phyloP scores from a whole-genome alignment of 2,113 vertebrate genomes.

The Tringa solitaria region DNA sequence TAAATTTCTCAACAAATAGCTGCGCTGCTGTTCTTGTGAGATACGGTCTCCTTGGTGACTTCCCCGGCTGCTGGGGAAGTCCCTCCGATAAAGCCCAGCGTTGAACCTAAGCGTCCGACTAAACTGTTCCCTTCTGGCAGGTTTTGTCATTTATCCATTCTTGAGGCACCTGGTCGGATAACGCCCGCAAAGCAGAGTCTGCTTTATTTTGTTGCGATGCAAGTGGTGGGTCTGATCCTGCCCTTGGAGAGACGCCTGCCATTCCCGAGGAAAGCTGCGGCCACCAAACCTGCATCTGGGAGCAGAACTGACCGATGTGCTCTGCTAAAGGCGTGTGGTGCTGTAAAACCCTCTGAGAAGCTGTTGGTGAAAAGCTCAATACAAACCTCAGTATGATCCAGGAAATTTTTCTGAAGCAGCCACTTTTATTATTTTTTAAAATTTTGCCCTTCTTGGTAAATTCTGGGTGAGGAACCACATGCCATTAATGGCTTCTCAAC shows the following conservation, averaged over 20 bases:
- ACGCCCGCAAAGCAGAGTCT: background rate
- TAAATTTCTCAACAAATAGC: background rate
- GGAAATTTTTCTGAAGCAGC: background rate
- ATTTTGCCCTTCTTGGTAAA: background rate
- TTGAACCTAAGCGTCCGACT: background rate
- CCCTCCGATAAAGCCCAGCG: background rate
- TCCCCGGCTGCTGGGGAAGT: background rate
- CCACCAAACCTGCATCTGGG: accelerated
- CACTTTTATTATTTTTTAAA: background rate
- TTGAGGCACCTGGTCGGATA: background rate
- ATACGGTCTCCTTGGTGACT: background rate
- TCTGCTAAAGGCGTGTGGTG: background rate
- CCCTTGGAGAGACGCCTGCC: background rate
- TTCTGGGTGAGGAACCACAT: background rate
- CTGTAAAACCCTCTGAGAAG: background rate
- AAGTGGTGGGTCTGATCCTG: background rate
- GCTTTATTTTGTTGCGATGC: background rate
- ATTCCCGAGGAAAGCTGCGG: background rate
- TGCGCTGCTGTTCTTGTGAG: background rate
- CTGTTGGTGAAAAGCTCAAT: background rate
- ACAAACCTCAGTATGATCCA: background rate
- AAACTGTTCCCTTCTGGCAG: background rate
- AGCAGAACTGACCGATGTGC: background rate
- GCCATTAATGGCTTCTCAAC: background rate
- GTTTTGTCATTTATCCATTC: background rate